These are phyloP conservation scores for Pteronura brasiliensis DNA, from an alignment of 2,113 vertebrate genomes.

Conservation along the genomic window DNA sequence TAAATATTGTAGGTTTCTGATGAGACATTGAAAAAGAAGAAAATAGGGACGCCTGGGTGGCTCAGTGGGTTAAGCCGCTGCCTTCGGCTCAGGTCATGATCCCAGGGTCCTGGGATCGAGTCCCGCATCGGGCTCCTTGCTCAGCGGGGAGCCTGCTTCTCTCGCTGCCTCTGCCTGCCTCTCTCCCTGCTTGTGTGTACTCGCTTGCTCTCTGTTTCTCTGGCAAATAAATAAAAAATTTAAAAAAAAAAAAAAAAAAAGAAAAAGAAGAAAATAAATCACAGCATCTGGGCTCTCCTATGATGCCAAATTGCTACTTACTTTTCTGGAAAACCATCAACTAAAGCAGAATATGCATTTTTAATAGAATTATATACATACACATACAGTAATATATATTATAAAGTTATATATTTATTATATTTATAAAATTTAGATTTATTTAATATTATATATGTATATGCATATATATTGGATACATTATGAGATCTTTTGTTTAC, in stretches of 20 bases:
- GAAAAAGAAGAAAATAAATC: slow-evolving; percentile 4
- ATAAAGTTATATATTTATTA: neutral
- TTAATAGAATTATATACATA: neutral
- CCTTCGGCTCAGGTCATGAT: too few relatives aligned
- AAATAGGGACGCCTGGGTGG: too few relatives aligned
- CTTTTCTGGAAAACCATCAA: neutral
- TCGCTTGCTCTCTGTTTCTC: too few relatives aligned
- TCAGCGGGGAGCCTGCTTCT: too few relatives aligned
- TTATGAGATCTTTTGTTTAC: neutral
- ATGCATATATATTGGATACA: neutral
- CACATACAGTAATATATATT: too few relatives aligned
- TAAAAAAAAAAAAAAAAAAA: neutral
- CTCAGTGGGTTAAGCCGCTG: too few relatives aligned
- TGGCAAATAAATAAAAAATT: too few relatives aligned
- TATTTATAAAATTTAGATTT: neutral
- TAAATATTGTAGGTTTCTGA: neutral
- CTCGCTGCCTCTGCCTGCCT: too few relatives aligned
- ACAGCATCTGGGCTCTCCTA: neutral
- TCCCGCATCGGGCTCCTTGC: too few relatives aligned
- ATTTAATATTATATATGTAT: neutral
- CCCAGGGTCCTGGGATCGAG: too few relatives aligned
- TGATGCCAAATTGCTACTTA: neutral
- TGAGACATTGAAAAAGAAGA: neutral
- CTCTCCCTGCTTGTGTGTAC: too few relatives aligned
- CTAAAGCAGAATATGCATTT: neutral